These are phyloP conservation scores for Agapornis canus DNA, from an alignment of 2,797 vertebrate genomes.

Conservation along the genomic window DNA sequence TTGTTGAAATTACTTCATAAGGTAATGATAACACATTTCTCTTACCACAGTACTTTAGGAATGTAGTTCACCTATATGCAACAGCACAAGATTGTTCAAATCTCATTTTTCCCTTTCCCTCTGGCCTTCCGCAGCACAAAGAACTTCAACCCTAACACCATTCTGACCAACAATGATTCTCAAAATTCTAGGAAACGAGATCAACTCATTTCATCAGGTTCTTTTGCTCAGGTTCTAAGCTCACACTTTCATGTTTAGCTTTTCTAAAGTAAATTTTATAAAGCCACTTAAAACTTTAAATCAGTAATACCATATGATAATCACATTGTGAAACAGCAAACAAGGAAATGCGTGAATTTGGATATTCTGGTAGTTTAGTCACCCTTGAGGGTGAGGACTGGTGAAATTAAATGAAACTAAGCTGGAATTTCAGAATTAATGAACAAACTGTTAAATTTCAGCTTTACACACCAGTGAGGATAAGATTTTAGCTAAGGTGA, in stretches of 20 bases:
- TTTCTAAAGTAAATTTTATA: not conserved
- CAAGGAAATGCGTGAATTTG: not conserved
- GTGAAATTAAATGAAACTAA: not conserved
- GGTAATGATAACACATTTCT: not conserved
- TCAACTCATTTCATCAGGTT: constrained; percentile 25
- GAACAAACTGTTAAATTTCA: not conserved
- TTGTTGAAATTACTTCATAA: not conserved
- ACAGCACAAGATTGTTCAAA: not conserved
- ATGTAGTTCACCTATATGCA: not conserved
- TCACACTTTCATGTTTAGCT: not conserved
- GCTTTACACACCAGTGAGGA: not conserved
- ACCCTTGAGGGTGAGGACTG: not conserved
- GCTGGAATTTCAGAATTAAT: not conserved
- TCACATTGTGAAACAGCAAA: not conserved
- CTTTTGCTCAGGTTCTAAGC: constrained; percentile 25
- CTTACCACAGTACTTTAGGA: not conserved
- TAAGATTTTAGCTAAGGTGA: not conserved
- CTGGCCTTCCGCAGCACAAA: not conserved
- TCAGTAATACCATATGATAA: not conserved
- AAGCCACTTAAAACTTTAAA: not conserved
- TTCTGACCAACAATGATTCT: not conserved
- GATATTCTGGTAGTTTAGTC: not conserved
- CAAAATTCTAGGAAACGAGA: not conserved
- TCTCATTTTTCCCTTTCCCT: not conserved
- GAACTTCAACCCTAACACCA: not conserved